Base-by-base conservation (phyloP, 2,113 vertebrate genomes). In the Lonchura striata region DNA sequence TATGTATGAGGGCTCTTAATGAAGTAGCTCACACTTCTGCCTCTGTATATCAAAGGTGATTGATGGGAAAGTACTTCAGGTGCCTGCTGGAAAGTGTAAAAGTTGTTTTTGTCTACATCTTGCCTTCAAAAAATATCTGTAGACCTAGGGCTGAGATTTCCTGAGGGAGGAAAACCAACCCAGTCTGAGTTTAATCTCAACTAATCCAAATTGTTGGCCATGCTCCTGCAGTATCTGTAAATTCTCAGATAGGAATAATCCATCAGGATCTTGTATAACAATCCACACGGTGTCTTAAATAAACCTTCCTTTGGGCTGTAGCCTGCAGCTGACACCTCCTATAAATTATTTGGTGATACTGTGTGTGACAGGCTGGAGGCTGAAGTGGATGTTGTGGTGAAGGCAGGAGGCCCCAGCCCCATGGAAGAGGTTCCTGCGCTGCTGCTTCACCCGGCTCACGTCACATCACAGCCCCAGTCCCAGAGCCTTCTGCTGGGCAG, bases 1-100 rank as follows among this genome's bases (percentile, higher is more conserved):
- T 97, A 96, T 82, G 94, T 96, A 87, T 92, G 96, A 98, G 93
- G 91, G 94, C 86, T 97, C 95, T 97, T 97, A 97, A 97, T 97
- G 97, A 98, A 98, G 95, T 93, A 97, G 96, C 92, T 97, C 96
- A 69, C 54, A 75, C 91, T 97, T 97, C 94, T 97, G 89, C 93
- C 95, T 94, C 69, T 42, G 64, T 97, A 77, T 87, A 96, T 94
- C 95, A 97, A 90, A 76, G 88, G 70, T 97, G 95, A 98, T 52
- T 97, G 96, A 98, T 97, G 83, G 79, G 64, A 96, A 96, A 95
- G 59, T 91, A 94, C 92, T 94, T 86, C 72, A 90, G 84, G 92
- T 94, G 50, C 53, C 78, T 90, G 90, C 88, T 86, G 91, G 56
- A 97, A 96, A 94, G 66, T 3, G 4, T 75, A 71, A 44, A 93